Evolutionary conservation across 2,797 vertebrate species (phyloP).

Genomic region (Esox masquinongy): DNA sequence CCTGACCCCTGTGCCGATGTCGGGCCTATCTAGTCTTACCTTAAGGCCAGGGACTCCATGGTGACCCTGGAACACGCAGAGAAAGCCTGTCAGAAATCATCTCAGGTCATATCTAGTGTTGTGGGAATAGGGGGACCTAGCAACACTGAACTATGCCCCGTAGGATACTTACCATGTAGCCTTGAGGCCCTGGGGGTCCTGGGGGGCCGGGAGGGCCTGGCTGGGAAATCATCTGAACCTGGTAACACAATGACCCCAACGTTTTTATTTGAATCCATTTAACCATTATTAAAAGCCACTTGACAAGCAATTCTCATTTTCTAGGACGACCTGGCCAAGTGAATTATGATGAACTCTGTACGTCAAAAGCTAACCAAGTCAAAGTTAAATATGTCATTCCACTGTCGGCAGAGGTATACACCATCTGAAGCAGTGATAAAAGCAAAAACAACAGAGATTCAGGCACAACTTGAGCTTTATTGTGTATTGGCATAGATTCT

Average conservation of each 20-base stretch:
- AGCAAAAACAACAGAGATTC: background rate
- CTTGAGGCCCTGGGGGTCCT: slow-evolving; percentile 80
- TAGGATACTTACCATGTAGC: slow-evolving; percentile 66
- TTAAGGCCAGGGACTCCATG: slow-evolving; percentile 77
- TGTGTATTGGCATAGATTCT: no score
- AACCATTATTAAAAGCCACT: no score
- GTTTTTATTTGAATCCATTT: no score
- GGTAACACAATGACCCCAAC: slow-evolving; percentile 4
- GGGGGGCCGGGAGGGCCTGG: slow-evolving; percentile 86
- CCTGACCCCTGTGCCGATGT: no score
- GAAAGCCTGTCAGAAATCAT: background rate
- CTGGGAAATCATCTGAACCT: slow-evolving; percentile 87
- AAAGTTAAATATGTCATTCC: background rate
- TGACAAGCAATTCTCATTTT: no score
- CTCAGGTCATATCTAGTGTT: background rate
- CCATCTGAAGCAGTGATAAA: background rate
- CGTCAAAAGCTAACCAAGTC: no score
- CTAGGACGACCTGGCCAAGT: no score
- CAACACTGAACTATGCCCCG: background rate
- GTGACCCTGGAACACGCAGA: slow-evolving; percentile 68
- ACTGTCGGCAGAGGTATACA: background rate
- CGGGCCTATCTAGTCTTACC: slow-evolving; percentile 53
- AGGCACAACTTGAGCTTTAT: background rate
- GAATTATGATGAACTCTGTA: no score
- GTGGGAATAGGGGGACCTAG: no score